Percentiles rank a stretch among this genome's conserved stretches.
Conservation (phyloP, 2,797 vertebrate species). For the Melanotaenia maccullochi region DNA sequence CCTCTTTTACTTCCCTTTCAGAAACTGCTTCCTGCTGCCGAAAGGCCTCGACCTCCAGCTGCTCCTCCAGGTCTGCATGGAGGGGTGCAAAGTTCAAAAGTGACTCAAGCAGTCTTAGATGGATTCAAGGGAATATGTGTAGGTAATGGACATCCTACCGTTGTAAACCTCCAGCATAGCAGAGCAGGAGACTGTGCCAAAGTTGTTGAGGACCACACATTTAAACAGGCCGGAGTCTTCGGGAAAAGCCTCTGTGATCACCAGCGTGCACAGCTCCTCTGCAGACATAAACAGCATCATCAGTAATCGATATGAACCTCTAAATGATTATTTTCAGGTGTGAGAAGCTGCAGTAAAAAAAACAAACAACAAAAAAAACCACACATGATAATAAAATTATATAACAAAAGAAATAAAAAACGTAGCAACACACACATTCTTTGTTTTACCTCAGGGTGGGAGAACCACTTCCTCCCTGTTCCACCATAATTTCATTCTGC, state of each 20-base stretch:
- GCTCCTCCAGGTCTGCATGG: slow-evolving; percentile 77
- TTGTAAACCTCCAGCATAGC: slow-evolving; percentile 83
- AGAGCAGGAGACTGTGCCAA: slow-evolving; percentile 84
- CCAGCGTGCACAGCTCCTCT: slow-evolving; percentile 92
- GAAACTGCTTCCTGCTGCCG: slow-evolving; percentile 47
- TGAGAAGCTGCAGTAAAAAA: not conserved
- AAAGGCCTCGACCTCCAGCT: slow-evolving; percentile 67
- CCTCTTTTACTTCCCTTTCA: slow-evolving; percentile 25
- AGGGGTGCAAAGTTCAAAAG: not conserved
- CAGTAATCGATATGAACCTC: not conserved
- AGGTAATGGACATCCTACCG: slow-evolving; percentile 57
- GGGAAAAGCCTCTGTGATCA: slow-evolving; percentile 91
- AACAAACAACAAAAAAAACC: too few relatives aligned
- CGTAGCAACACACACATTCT: too few relatives aligned
- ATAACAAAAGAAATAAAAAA: too few relatives aligned
- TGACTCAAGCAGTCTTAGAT: not conserved
- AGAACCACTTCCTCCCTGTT: not conserved
- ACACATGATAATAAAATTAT: too few relatives aligned
- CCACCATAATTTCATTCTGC: not conserved
- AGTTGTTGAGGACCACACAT: slow-evolving; percentile 87
- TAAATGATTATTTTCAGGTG: not conserved
- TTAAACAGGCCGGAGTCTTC: slow-evolving; percentile 91
- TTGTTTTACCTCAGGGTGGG: not conserved
- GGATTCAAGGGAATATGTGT: accelerated
- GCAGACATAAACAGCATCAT: slow-evolving; percentile 14